phyloP scores from a whole-genome alignment of 1,140 invertebrate species.

The Whitmania pigra region DNA sequence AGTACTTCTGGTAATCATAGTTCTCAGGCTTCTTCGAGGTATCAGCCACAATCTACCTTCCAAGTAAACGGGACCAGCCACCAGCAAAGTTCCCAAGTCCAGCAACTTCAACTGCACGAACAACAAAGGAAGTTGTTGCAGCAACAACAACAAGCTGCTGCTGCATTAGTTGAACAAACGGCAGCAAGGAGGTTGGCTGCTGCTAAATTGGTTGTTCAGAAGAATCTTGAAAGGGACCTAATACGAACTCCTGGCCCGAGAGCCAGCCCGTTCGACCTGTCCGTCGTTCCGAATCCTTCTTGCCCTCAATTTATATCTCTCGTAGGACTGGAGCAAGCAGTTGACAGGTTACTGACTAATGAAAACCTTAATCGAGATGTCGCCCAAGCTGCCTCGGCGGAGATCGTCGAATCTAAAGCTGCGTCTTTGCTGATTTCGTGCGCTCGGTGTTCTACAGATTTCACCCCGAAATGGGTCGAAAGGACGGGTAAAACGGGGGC shows the following conservation, averaged over 20 bases:
- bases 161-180: background rate
- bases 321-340: background rate
- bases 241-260: background rate
- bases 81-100: background rate
- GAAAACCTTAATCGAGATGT: too few species aligned
- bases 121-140: background rate
- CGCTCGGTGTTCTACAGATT: background rate
- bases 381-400: background rate
- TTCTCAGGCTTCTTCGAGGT: background rate
- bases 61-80: background rate
- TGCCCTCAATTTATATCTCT: background rate
- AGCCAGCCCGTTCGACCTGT: constrained; percentile 8
- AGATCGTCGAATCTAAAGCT: background rate
- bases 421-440: constrained; percentile 1
- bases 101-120: constrained; percentile 10
- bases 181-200: background rate
- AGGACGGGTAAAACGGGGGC: background rate
- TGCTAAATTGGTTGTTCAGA: constrained; percentile 1
- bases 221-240: background rate
- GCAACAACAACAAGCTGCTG: constrained; percentile 8
- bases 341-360: background rate
- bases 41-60: background rate
- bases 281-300: background rate
- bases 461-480: constrained; percentile 4
- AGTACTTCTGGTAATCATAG: background rate